Conservation (phyloP, 2,888 invertebrate species). For the Gastracanthus pulcherrimus region DNA sequence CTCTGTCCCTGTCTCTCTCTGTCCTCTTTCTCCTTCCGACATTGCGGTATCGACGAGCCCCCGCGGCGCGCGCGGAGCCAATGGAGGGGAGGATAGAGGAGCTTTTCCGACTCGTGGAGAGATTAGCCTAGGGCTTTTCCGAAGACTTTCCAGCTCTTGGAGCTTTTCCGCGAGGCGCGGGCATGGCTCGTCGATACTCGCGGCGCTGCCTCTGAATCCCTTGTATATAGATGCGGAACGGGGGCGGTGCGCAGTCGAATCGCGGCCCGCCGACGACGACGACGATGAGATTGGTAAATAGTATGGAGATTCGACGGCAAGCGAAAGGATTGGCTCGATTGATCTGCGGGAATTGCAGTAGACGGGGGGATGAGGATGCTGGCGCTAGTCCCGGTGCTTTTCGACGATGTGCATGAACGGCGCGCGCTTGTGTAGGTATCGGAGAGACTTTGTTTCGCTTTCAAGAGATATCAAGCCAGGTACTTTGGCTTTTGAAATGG, state of each 20-base stretch:
- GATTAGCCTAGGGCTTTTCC: constrained; percentile 38
- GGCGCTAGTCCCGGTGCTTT: background rate
- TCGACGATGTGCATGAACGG: no score
- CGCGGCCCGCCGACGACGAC: background rate
- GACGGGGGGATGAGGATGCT: background rate
- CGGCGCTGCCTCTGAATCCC: background rate
- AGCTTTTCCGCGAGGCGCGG: background rate
- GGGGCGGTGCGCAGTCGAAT: background rate
- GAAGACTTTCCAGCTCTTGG: constrained; percentile 9
- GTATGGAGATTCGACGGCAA: background rate
- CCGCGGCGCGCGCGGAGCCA: background rate
- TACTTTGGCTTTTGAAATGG: no score
- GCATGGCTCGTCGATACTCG: background rate
- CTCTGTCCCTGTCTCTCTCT: no score
- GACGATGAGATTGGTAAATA: constrained; percentile 33
- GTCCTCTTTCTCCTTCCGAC: background rate
- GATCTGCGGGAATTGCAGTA: constrained; percentile 15
- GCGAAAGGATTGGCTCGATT: constrained; percentile 45
- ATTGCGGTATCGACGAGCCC: constrained; percentile 33
- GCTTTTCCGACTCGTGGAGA: constrained; percentile 6
- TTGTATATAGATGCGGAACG: background rate
- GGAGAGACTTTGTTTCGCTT: no score
- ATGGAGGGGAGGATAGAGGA: background rate
- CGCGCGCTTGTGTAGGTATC: no score
- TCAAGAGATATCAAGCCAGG: no score